Evolutionary conservation across 2,797 vertebrate genomes (phyloP), one percentile per base, ranked within the genome.

Genomic region (Mormyrus hasselquistii): DNA sequence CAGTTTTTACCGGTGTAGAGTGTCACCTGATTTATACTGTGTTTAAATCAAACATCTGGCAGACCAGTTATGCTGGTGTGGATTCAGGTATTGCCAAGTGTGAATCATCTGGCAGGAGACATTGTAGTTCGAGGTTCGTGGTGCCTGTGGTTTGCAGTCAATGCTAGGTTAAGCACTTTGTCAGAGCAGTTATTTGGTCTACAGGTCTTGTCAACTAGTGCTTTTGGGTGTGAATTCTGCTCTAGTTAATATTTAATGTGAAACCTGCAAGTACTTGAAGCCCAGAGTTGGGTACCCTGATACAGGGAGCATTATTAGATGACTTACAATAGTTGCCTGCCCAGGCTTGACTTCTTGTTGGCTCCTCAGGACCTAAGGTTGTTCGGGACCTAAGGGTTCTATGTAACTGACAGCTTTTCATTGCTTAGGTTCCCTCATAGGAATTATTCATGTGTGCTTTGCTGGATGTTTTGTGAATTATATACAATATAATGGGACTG

Each of bases 211-310:
- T 82, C 19, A 47, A 16, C 38, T 47, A 44, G 7, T 47, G 76
- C 76, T 47, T 47, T 47, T n/a, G 83, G 49, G 47, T 85, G 22
- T 53, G 53, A 29, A 50, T 85, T 52, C n/a, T 25, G 83, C 49
- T 53, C 49, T 53, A 22, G 83, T 85, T 85, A 85, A 85, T 50
- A 25, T 85, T 85, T 85, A 85, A 29, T 85, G 83, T 85, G 83
- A 50, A 85, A 29, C 49, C 76, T 82, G 41, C 49, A 41, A 16
- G 69, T 38, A 73, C 12, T 73, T 73, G 69, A 38, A 38, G 34
- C 38, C 34, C 44, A 49, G 22, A 50, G 22, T 50, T 85, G 82
- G 82, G 49, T 8, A n/a, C 82, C 22, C 49, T 85, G 82, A 85
- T 14, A 25, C 19, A 3, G n/a, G 9, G 44, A 65, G 19, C 65